Base-by-base conservation (phyloP, 2,113 vertebrate species). In the Calidris pugnax region DNA sequence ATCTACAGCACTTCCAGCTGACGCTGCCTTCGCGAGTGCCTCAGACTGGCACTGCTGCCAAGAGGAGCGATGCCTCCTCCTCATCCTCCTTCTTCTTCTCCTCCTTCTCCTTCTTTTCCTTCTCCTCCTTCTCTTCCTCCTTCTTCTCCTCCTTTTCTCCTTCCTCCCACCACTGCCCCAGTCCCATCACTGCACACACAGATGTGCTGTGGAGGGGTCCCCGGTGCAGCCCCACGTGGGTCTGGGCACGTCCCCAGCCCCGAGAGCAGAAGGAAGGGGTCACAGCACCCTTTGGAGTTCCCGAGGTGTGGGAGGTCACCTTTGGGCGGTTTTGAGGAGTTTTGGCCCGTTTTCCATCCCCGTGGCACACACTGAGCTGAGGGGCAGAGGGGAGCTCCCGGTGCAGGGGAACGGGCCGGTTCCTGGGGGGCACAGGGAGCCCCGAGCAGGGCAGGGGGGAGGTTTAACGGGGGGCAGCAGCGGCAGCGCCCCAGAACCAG, bases 391-490 rank as follows among this genome's bases (percentile, higher is more conserved):
- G 3, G 10, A 43, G 37, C 14, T 5, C 14, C 59, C 32, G 4
- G 78, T 6, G 1, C 16, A 2, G 50, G 1, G 11, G 28, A 35
- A 10, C 0, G 15, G 47, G 67, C 2, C 2, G 15, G 8, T 35
- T 48, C 26, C 47, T 2, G 7, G 9, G 47, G 69, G 71, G 28
- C n/a, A 20, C 4, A 1, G 35, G 45, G 45, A 51, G 24, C 55
- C 28, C 3, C 0, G 14, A 56, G 57, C 51, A 28, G 66, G 50
- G 50, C 7, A 47, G 17, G 19, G 39, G 47, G 27, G n/a, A n/a
- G 3, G 47, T 22, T 11, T 48, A 22, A 20, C 2, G 47, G 47
- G 47, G 47, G 21, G 10, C 47, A 48, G 47, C 47, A 22, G 56
- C 50, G 26, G 68, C 63, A 37, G 45, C 4, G 1, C 76, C 28